Evolutionary conservation across 1,140 invertebrate species (phyloP), one percentile per base, ranked within the genome.

Genomic region (Metaphire vulgaris): DNA sequence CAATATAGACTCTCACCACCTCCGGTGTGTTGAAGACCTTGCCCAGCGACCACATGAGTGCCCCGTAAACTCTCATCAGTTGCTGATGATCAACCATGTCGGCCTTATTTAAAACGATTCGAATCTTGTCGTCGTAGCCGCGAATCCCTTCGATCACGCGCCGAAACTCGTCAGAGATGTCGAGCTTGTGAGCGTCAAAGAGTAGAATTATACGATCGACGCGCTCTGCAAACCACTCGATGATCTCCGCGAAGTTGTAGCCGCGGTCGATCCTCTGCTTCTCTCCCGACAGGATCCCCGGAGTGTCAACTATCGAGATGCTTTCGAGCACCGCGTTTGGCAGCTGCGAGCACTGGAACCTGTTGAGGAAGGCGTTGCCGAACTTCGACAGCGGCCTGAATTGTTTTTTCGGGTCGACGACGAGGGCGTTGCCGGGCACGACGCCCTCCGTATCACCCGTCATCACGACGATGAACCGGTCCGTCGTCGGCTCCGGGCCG

Each of bases 1-100:
- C n/a, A n/a, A n/a, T n/a, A n/a, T n/a, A n/a, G n/a, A n/a, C n/a
- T n/a, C n/a, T n/a, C n/a, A n/a, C n/a, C n/a, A n/a, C n/a, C 98
- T 99, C 97, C 1, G 97, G 97, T 16, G 97, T 99, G 85, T 97
- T 94, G 76, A 99, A 87, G 0, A 88, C 87, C 81, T 88, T 87
- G 14, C 86, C 96, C 67, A 99, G 87, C 0, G 95, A 97, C 96
- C 96, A 98, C 96, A 99, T 99, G 16, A 99, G 89, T 2, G 97
- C 97, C 66, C 96, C 96, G 85, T 99, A 99, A 2, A 99, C 97
- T 78, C 97, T 88, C 95, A 99, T 98, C 33, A 99, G 87, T 85
- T 98, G 96, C 83, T 99, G 97, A 87, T 98, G 95, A 84, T 99
- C 96, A 33, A 99, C 92, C 93, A 97, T 98, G 83, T 99, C 97